Base-by-base conservation (phyloP, 2,113 vertebrate species). In the Chitala chitala region DNA sequence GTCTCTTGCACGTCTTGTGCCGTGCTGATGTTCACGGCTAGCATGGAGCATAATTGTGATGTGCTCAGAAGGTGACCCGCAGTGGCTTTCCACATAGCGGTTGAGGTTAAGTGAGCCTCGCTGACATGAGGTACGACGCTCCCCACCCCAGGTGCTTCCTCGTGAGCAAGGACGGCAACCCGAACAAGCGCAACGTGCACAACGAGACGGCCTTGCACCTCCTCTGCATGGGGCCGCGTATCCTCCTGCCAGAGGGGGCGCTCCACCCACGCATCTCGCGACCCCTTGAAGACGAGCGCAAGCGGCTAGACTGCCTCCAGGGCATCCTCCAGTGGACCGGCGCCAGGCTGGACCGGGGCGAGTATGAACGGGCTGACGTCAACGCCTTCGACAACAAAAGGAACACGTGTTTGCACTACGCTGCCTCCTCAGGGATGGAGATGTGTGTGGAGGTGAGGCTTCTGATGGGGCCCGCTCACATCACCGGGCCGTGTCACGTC, bases 381-480 rank as follows among this genome's bases (percentile, higher is more conserved):
- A 95, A 95, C 73, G 94, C 94, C 77, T 86, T 90, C 0, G 97
- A 99, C 90, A 96, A 98, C 84, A 98, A 96, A 87, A 98, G 95
- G 85, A 96, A 94, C 85, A 96, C 95, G 22, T 90, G 93, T 69
- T 89, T 99, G 79, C 97, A 99, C 87, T 99, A 99, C 73, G 94
- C 96, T 78, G 94, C 96, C 79, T 95, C 95, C 90, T 96, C 96
- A 85, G 97, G 97, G 87, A 96, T 97, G 95, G 97, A 93, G 91
- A 93, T 87, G 9, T 96, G 95, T 84, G 95, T 99, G 1, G 94
- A 96, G 95, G 97, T 98, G 88, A 89, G 79, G 31, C 8, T 5
- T 46, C 4, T 48, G n/a, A n/a, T n/a, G n/a, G n/a, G n/a, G n/a
- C n/a, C n/a, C n/a, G n/a, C n/a, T n/a, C n/a, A n/a, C n/a, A n/a